Evolutionary conservation across 64 coral and sea anemone species (phyloP).

Genomic region (Pocillopora verrucosa): DNA sequence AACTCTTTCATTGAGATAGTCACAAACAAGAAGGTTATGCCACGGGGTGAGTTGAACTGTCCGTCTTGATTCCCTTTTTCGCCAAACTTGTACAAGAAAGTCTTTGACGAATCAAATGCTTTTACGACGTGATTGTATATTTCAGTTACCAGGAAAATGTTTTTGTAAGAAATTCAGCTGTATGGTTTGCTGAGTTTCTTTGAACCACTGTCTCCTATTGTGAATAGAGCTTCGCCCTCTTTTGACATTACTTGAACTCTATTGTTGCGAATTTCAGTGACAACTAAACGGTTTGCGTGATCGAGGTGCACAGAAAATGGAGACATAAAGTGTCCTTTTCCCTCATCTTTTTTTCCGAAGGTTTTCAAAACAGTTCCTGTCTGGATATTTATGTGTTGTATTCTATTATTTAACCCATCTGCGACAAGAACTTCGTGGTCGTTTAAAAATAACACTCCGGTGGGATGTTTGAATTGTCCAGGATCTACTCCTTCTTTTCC

Average conservation of each 20-base stretch:
- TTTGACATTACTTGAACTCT: constrained; percentile 26
- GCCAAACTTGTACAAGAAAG: constrained; percentile 37
- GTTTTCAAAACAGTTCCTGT: background rate
- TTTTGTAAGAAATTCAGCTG: constrained; percentile 17
- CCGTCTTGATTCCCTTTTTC: no score
- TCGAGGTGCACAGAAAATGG: background rate
- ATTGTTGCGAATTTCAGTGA: background rate
- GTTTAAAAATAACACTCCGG: background rate
- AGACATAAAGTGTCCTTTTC: background rate
- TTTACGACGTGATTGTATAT: constrained; percentile 16
- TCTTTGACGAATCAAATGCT: constrained; percentile 30
- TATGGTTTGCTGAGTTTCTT: constrained; percentile 2
- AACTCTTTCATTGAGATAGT: no score
- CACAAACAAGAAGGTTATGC: no score
- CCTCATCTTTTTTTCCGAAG: constrained; percentile 18
- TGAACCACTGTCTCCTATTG: constrained; percentile 27
- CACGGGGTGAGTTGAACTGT: background rate
- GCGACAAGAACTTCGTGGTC: background rate
- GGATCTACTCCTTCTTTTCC: background rate
- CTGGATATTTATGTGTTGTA: constrained; percentile 9
- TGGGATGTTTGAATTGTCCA: background rate
- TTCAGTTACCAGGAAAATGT: constrained; percentile 26
- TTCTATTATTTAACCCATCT: background rate
- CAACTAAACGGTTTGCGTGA: constrained; percentile 21
- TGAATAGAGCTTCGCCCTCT: constrained; percentile 11